These are phyloP conservation scores for Chionis minor DNA, from an alignment of 2,113 vertebrate species.

Conservation along the genomic window DNA sequence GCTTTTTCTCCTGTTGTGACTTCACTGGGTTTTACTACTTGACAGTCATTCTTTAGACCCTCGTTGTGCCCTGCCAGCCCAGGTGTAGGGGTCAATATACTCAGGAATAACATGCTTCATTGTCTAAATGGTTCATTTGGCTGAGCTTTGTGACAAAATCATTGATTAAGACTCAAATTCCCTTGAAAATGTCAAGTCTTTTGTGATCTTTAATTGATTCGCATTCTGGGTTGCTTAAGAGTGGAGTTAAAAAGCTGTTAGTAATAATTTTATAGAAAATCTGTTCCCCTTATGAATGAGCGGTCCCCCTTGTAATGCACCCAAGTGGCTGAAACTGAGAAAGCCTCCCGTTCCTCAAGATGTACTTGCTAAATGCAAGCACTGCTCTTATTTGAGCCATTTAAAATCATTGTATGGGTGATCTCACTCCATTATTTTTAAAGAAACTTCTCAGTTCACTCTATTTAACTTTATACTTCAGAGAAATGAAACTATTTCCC, in stretches of 20 bases:
- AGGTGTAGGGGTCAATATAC: not conserved
- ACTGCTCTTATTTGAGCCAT: not conserved
- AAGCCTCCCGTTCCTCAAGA: not conserved
- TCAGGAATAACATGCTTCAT: not conserved
- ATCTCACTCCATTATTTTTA: slow-evolving; percentile 50
- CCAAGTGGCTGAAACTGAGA: not conserved
- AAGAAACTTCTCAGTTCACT: slow-evolving; percentile 23
- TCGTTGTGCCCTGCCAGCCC: not conserved
- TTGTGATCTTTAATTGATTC: not conserved
- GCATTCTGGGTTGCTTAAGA: not conserved
- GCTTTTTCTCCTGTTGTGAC: not conserved
- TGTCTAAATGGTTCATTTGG: not conserved
- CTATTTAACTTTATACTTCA: slow-evolving; percentile 46
- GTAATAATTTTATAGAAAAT: not conserved
- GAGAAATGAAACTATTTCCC: slow-evolving; percentile 26
- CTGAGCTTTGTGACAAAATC: not conserved
- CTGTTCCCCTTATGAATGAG: not conserved
- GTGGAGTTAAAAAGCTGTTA: not conserved
- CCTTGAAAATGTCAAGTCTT: not conserved
- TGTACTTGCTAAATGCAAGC: not conserved
- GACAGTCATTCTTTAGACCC: not conserved
- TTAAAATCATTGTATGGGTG: not conserved
- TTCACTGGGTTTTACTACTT: not conserved
- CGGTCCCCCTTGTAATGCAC: not conserved
- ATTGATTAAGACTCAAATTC: not conserved